phyloP scores from a whole-genome alignment of 2,797 vertebrate genomes.

The Sebastes elongatus region DNA sequence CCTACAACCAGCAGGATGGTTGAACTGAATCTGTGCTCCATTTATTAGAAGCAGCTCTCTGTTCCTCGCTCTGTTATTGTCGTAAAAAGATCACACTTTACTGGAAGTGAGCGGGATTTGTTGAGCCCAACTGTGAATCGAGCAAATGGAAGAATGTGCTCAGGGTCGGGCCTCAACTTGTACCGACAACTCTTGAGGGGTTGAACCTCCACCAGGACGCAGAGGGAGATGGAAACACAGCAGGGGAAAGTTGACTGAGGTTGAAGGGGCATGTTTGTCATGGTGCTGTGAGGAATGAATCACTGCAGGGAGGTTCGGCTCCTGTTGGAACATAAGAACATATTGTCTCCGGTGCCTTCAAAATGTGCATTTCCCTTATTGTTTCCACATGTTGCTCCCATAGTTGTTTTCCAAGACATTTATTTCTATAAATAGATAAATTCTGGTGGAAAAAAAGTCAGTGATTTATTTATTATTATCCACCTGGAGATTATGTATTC shows the following conservation, averaged over 20 bases:
- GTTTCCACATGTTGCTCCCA: background rate
- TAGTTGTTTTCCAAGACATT: background rate
- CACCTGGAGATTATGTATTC: background rate
- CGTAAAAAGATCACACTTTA: background rate
- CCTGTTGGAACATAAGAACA: background rate
- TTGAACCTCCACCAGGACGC: background rate
- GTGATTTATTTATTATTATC: background rate
- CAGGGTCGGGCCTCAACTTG: background rate
- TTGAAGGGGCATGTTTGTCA: slow-evolving; percentile 1
- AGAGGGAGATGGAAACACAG: slow-evolving; percentile 5
- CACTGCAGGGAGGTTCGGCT: background rate
- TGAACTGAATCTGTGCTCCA: background rate
- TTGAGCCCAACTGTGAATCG: background rate
- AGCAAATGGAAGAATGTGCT: slow-evolving; percentile 18
- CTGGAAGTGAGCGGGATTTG: background rate
- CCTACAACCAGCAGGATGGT: background rate
- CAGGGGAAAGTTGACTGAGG: background rate
- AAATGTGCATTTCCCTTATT: background rate
- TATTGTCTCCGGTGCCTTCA: background rate
- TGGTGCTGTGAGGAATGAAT: background rate
- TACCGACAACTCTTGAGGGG: background rate
- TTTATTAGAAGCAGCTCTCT: background rate
- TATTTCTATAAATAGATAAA: background rate
- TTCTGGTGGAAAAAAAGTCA: background rate
- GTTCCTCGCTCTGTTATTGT: background rate